Percentiles rank a stretch among this genome's conserved stretches.
Conservation (phyloP, 1,140 invertebrate species). For the Ptiloglossa arizonensis region DNA sequence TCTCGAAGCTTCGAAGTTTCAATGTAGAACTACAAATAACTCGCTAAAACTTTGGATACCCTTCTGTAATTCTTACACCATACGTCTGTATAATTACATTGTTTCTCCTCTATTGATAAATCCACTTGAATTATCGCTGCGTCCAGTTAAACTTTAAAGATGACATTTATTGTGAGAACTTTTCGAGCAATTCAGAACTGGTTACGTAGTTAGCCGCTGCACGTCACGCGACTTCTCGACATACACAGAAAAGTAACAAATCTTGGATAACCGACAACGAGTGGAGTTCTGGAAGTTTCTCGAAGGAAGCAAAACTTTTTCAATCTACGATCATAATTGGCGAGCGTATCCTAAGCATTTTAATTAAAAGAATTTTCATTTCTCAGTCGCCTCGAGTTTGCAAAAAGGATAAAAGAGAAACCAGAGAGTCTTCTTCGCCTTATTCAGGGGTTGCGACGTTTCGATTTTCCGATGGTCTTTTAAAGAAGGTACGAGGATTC, state of each 20-base stretch:
- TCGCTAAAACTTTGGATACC: too few species aligned
- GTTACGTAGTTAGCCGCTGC: too few species aligned
- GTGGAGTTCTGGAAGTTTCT: background rate
- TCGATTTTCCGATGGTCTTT: background rate
- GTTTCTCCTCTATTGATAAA: too few species aligned
- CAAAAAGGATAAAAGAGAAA: background rate
- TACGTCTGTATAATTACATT: too few species aligned
- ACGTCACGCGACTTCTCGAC: background rate
- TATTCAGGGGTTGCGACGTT: background rate
- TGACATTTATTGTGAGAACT: too few species aligned
- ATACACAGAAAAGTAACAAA: background rate
- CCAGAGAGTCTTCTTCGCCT: background rate
- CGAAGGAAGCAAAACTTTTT: slow-evolving; percentile 18
- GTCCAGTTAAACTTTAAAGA: background rate
- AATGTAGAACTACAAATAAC: too few species aligned
- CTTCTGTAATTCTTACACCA: too few species aligned
- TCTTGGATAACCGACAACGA: background rate
- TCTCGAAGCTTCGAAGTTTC: too few species aligned
- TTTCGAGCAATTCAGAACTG: background rate
- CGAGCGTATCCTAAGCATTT: slow-evolving; percentile 7
- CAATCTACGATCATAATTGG: slow-evolving; percentile 22
- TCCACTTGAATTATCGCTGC: too few species aligned
- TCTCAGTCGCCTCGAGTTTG: background rate
- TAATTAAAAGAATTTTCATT: slow-evolving; percentile 27
- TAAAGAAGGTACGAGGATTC: background rate